Percentiles rank a stretch among this genome's conserved stretches.
phyloP scores from a whole-genome alignment of 2,113 vertebrate species.

The Sinocyclocheilus rhinocerous region DNA sequence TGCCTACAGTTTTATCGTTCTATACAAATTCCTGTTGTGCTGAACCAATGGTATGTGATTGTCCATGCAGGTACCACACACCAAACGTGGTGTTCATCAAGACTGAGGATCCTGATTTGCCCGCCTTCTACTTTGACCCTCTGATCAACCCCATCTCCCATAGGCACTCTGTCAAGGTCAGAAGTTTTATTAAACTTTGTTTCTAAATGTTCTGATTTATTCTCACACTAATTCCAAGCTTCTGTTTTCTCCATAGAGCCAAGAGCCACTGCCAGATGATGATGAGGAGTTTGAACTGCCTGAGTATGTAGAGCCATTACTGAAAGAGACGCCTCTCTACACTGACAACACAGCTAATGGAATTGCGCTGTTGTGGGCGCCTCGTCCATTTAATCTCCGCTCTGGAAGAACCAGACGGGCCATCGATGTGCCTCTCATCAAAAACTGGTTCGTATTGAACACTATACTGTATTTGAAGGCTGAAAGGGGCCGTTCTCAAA shows the following conservation, averaged over 20 bases:
- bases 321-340: conserved; percentile 96
- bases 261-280: conserved; percentile 94
- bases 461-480: not conserved
- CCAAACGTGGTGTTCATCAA: conserved; percentile 99
- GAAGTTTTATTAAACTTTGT: conserved; percentile 35
- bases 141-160: conserved; percentile 99
- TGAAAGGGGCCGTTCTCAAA: too few relatives aligned
- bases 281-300: conserved; percentile 98
- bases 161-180: conserved; percentile 96
- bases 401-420: conserved; percentile 95
- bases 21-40: not conserved
- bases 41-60: not conserved
- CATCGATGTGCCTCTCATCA: conserved; percentile 95
- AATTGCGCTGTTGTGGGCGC: conserved; percentile 97
- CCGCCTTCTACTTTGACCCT: conserved; percentile 98
- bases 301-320: conserved; percentile 94
- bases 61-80: conserved; percentile 89
- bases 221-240: not conserved
- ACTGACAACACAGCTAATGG: conserved; percentile 97
- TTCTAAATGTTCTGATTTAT: not conserved
- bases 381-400: conserved; percentile 93
- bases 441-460: conserved; percentile 86
- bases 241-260: conserved; percentile 77
- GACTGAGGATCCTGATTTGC: conserved; percentile 97
- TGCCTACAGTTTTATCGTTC: not conserved